phyloP scores from a whole-genome alignment of 2,888 invertebrate genomes.

The Napeogenes inachia region DNA sequence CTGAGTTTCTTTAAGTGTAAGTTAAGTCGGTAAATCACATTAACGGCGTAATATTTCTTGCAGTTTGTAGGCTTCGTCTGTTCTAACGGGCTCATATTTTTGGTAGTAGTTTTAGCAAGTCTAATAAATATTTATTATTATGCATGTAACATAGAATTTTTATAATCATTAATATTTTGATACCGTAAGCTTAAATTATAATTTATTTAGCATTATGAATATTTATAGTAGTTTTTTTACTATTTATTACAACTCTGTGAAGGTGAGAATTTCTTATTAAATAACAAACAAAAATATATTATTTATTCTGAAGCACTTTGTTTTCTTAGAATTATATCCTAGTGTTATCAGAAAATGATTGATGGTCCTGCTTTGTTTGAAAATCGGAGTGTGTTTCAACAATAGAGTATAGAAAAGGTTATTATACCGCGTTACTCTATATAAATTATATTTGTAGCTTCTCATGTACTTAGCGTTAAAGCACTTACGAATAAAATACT shows the following conservation, averaged over 20 bases:
- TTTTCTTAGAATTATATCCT: conserved; percentile 4
- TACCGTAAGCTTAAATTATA: no score
- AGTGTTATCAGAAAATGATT: conserved; percentile 18
- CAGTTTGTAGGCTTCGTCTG: not conserved
- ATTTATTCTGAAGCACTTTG: conserved; percentile 1
- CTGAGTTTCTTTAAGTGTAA: conserved; percentile 9
- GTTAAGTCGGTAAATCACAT: conserved; percentile 13
- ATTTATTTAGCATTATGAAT: not conserved
- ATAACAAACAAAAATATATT: not conserved
- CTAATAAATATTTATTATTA: conserved; percentile 1
- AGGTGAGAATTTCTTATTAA: not conserved
- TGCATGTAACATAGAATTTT: no score
- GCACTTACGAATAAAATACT: no score
- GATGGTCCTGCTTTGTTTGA: conserved; percentile 18
- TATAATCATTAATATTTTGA: no score
- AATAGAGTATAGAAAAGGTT: conserved; percentile 11
- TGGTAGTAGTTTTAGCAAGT: not conserved
- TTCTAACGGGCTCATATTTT: not conserved
- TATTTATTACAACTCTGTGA: not conserved
- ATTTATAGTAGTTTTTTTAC: not conserved
- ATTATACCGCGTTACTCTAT: not conserved
- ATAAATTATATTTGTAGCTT: not conserved
- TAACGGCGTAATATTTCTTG: conserved; percentile 15
- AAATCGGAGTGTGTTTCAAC: conserved; percentile 15
- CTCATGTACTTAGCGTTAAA: no score